Evolutionary conservation across 2,113 vertebrate species (phyloP).

Genomic region (Platichthys stellatus): DNA sequence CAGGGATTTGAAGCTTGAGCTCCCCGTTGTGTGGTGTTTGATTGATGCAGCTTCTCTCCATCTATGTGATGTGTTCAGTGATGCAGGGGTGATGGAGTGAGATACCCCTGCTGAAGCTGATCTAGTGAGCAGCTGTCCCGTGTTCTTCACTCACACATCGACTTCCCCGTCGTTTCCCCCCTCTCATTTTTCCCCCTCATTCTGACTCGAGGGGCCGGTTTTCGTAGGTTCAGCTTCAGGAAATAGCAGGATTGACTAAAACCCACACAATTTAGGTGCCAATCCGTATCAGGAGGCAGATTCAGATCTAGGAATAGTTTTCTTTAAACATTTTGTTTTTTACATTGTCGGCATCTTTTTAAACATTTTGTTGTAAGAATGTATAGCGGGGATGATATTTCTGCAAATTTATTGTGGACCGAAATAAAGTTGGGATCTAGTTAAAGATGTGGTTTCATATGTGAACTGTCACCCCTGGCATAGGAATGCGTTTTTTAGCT

Average conservation of each 20-base stretch:
- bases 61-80: conserved; percentile 65
- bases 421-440: too few relatives aligned
- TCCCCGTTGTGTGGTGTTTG: conserved; percentile 58
- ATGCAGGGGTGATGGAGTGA: conserved; percentile 67
- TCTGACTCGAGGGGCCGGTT: conserved; percentile 47
- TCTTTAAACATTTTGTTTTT: too few relatives aligned
- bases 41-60: conserved; percentile 64
- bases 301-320: too few relatives aligned
- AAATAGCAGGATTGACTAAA: conserved; percentile 14
- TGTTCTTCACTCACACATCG: conserved; percentile 33
- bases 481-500: too few relatives aligned
- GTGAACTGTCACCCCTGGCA: too few relatives aligned
- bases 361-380: too few relatives aligned
- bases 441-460: too few relatives aligned
- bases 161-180: conserved; percentile 55
- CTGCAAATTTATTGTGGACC: too few relatives aligned
- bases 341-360: too few relatives aligned
- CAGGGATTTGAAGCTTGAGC: conserved; percentile 44
- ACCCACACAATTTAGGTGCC: too few relatives aligned
- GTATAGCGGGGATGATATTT: too few relatives aligned
- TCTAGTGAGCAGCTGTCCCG: conserved; percentile 65
- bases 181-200: conserved; percentile 54
- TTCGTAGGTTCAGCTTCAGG: conserved; percentile 34
- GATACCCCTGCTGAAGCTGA: conserved; percentile 64
- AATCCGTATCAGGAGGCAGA: too few relatives aligned